phyloP scores from a whole-genome alignment of 64 coral and sea anemone genomes.

The Actinia tenebrosa region DNA sequence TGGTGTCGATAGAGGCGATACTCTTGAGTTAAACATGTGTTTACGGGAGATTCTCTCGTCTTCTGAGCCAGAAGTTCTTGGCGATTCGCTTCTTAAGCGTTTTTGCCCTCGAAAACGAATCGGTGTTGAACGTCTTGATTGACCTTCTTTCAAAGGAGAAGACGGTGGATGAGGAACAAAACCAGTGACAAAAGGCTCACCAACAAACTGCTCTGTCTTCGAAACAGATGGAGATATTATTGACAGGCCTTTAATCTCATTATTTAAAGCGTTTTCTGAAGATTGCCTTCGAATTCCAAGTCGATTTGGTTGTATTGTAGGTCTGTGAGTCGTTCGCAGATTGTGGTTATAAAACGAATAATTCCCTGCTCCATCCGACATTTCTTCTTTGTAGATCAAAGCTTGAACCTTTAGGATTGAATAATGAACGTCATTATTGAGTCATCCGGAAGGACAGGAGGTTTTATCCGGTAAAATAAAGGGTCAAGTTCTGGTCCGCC shows the following conservation, averaged over 20 bases:
- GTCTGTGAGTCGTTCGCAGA: constrained; percentile 35
- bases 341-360: constrained; percentile 85
- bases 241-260: constrained; percentile 45
- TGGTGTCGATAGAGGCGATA: constrained; percentile 39
- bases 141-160: constrained; percentile 28
- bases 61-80: constrained; percentile 82
- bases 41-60: constrained; percentile 63
- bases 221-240: constrained; percentile 35
- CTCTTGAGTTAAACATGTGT: constrained; percentile 43
- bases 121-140: constrained; percentile 28
- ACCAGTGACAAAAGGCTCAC: constrained; percentile 14
- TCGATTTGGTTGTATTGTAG: constrained; percentile 25
- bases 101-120: constrained; percentile 56
- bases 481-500: not conserved
- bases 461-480: not conserved
- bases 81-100: constrained; percentile 60
- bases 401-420: not conserved
- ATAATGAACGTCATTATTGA: not conserved
- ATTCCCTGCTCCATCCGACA: constrained; percentile 64
- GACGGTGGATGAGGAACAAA: constrained; percentile 76
- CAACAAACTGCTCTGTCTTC: constrained; percentile 22
- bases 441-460: not conserved
- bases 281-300: constrained; percentile 42
- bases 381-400: not conserved
- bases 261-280: constrained; percentile 39